These are phyloP conservation scores for Ginglymostoma cirratum DNA, from an alignment of 2,113 vertebrate species.

Conservation along the genomic window DNA sequence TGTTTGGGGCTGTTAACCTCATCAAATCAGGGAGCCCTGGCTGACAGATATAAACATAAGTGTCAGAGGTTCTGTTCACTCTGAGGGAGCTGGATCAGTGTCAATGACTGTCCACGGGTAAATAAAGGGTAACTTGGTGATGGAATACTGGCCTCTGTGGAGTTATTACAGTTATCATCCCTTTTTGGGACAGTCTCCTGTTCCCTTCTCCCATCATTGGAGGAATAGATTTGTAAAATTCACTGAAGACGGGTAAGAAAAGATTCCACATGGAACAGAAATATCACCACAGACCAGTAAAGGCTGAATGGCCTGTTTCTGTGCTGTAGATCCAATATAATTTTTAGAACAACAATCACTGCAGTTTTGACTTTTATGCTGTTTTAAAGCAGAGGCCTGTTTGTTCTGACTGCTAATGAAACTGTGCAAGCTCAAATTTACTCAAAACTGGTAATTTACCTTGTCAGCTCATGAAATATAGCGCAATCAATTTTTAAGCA, in stretches of 20 bases:
- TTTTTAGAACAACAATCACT: not conserved
- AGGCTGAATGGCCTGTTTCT: not conserved
- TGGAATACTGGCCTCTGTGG: too few species aligned
- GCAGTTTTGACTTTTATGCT: not conserved
- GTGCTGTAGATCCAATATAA: not conserved
- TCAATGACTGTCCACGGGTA: too few species aligned
- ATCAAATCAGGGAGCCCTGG: too few species aligned
- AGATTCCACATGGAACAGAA: not conserved
- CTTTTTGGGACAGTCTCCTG: not conserved
- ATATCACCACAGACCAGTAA: not conserved
- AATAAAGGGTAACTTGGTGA: too few species aligned
- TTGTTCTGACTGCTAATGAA: not conserved
- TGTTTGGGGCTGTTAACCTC: too few species aligned
- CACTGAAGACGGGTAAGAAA: too few species aligned
- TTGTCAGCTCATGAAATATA: constrained; percentile 17
- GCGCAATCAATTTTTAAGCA: constrained; percentile 30
- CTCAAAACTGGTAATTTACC: not conserved
- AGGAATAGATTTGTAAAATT: not conserved
- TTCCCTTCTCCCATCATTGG: not conserved
- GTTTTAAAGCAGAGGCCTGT: not conserved
- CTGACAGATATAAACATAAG: too few species aligned
- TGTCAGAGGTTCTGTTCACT: too few species aligned
- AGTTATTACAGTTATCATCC: too few species aligned
- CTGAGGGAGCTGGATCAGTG: too few species aligned
- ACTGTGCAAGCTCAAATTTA: not conserved